Evolutionary conservation across 2,797 vertebrate species (phyloP).

Genomic region (Lateolabrax maculatus): DNA sequence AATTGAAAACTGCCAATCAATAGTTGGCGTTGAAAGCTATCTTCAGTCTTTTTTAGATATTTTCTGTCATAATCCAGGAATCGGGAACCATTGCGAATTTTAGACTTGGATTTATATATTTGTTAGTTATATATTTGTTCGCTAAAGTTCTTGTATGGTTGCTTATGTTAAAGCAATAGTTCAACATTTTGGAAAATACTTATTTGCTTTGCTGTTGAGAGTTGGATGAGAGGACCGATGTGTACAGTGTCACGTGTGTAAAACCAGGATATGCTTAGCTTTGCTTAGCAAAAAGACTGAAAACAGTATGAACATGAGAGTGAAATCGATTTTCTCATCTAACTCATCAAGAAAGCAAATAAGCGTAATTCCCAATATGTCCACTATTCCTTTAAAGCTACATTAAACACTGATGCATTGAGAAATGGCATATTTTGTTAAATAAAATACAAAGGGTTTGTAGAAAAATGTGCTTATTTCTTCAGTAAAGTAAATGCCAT

Average conservation of each 20-base stretch:
- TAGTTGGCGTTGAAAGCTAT: background rate
- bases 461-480: background rate
- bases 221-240: background rate
- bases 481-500: conserved; percentile 15
- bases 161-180: background rate
- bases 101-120: background rate
- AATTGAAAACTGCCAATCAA: background rate
- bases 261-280: background rate
- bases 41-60: background rate
- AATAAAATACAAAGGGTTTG: background rate
- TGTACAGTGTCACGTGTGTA: background rate
- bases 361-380: background rate
- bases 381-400: background rate
- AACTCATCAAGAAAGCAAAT: background rate
- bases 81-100: background rate
- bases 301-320: background rate
- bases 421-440: background rate
- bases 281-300: background rate
- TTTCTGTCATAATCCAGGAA: background rate
- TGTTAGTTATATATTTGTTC: too few relatives aligned
- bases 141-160: background rate
- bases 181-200: background rate
- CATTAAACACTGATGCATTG: background rate
- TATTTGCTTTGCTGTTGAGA: background rate
- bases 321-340: background rate